Conservation (phyloP, 2,888 invertebrate genomes). For the Hydropsyche betteni region DNA sequence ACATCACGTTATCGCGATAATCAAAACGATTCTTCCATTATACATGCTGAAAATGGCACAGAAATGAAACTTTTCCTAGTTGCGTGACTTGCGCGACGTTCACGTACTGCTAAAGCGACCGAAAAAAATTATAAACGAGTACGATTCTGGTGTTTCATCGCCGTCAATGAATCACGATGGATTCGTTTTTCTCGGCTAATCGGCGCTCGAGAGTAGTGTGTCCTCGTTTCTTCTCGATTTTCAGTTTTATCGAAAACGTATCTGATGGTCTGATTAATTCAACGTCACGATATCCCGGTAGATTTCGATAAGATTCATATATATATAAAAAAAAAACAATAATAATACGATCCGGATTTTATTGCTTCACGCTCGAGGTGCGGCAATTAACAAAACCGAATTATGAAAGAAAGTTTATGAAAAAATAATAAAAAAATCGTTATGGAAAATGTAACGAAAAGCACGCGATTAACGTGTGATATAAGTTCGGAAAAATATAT, state of each 20-base stretch:
- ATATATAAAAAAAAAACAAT: slow-evolving; percentile 9
- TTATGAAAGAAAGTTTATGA: slow-evolving; percentile 7
- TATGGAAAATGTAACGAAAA: too few relatives aligned
- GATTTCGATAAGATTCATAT: slow-evolving; percentile 19
- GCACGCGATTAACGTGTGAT: too few relatives aligned
- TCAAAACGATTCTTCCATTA: slow-evolving; percentile 1
- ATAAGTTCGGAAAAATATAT: too few relatives aligned
- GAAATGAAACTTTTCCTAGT: too few relatives aligned
- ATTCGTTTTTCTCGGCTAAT: too few relatives aligned
- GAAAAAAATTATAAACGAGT: too few relatives aligned
- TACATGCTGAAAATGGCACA: background rate
- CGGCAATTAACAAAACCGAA: slow-evolving; percentile 20
- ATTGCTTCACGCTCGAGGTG: slow-evolving; percentile 7
- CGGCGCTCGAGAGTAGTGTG: too few relatives aligned
- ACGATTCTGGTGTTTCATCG: too few relatives aligned
- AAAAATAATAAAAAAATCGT: too few relatives aligned
- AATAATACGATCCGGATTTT: background rate
- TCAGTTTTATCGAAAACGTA: background rate
- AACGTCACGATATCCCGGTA: background rate
- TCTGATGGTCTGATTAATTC: slow-evolving; percentile 10
- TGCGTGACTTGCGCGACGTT: too few relatives aligned
- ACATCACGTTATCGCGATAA: slow-evolving; percentile 14
- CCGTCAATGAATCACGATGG: too few relatives aligned
- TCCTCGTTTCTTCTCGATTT: slow-evolving; percentile 3
- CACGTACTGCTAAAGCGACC: too few relatives aligned